Percentiles rank a stretch among this genome's conserved stretches.
Conservation (phyloP, 2,113 vertebrate species). For the Tor tambroides region DNA sequence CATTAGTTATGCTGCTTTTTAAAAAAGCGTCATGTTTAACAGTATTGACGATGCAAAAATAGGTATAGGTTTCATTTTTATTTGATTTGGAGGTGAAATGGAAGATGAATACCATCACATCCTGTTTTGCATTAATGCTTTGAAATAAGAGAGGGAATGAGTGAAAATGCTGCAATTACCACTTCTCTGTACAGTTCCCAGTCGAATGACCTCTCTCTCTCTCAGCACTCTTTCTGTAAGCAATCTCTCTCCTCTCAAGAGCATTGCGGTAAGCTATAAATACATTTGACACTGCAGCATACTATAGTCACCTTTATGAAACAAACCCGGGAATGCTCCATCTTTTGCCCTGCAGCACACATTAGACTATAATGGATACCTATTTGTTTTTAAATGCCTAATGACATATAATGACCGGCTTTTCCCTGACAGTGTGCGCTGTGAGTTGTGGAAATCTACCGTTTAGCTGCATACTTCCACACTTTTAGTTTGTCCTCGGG, state of each 20-base stretch:
- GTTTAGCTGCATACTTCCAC: not conserved
- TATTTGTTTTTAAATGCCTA: constrained; percentile 3
- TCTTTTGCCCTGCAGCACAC: not conserved
- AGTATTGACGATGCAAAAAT: not conserved
- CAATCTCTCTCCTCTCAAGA: constrained; percentile 16
- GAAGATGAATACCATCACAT: not conserved
- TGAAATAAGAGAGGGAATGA: not conserved
- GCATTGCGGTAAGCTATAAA: constrained; percentile 28
- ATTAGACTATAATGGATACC: not conserved
- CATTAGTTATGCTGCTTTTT: not conserved
- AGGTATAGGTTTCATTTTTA: not conserved
- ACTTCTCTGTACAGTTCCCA: not conserved
- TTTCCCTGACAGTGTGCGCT: not conserved
- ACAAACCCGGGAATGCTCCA: constrained; percentile 1
- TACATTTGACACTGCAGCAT: constrained; percentile 14
- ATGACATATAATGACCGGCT: not conserved
- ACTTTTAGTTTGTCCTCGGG: not conserved
- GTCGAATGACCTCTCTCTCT: not conserved
- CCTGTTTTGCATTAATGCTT: not conserved
- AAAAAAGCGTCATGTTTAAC: not conserved
- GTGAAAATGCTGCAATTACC: not conserved
- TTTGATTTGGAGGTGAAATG: not conserved
- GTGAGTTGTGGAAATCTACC: not conserved
- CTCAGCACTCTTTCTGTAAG: constrained; percentile 12
- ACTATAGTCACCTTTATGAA: constrained; percentile 32